Conservation (phyloP, 1,140 invertebrate species). For the Cyclina sinensis region DNA sequence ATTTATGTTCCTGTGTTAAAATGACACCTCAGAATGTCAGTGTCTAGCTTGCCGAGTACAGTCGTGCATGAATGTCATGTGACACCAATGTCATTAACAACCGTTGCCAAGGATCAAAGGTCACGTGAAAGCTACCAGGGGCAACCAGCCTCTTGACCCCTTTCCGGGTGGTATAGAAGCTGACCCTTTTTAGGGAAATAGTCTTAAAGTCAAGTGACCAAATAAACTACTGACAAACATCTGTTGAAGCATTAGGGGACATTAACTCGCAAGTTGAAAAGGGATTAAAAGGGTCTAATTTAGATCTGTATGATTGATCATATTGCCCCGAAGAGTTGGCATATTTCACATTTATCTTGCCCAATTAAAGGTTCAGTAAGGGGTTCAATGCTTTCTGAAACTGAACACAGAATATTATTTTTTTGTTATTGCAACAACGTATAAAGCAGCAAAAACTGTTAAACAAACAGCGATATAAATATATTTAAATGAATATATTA, state of each 20-base stretch:
- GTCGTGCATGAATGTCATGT: neutral
- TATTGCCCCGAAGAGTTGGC: constrained; percentile 15
- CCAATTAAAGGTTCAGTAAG: neutral
- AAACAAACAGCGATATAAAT: too few species aligned
- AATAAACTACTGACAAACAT: constrained; percentile 48
- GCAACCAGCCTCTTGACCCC: constrained; percentile 54
- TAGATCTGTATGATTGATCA: constrained; percentile 47
- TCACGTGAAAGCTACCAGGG: constrained; percentile 23
- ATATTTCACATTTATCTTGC: constrained; percentile 25
- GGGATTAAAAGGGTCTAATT: constrained; percentile 35
- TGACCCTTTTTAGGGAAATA: constrained; percentile 26
- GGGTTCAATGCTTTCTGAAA: too few species aligned
- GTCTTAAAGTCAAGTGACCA: constrained; percentile 54
- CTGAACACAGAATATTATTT: too few species aligned
- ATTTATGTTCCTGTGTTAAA: too few species aligned
- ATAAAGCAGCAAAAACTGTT: too few species aligned
- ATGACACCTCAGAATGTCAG: neutral
- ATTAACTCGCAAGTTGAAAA: constrained; percentile 28
- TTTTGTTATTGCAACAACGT: too few species aligned
- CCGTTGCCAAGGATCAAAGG: constrained; percentile 61
- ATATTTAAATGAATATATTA: too few species aligned
- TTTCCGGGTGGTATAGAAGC: constrained; percentile 43
- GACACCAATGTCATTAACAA: constrained; percentile 44
- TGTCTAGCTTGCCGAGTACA: too few species aligned
- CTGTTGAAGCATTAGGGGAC: constrained; percentile 40